phyloP scores from a whole-genome alignment of 2,113 vertebrate species.

The Heterocephalus glaber region DNA sequence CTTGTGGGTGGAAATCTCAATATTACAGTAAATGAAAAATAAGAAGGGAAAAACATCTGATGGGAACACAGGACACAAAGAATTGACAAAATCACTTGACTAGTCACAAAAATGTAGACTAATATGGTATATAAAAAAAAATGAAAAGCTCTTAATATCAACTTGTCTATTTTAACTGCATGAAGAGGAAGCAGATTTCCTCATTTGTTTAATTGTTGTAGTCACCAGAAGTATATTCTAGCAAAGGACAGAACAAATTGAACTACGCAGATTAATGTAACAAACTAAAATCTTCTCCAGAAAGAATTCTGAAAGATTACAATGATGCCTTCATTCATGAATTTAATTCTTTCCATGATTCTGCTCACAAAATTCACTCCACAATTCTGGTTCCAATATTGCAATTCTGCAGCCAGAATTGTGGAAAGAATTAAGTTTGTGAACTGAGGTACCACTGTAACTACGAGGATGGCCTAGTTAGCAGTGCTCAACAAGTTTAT shows the following conservation, averaged over 20 bases:
- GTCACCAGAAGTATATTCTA: not conserved
- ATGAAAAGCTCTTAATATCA: not conserved
- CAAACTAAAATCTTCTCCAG: not conserved
- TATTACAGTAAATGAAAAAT: slow-evolving; percentile 37
- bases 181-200: slow-evolving; percentile 16
- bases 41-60: slow-evolving; percentile 1
- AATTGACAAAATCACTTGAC: not conserved
- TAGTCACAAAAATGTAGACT: slow-evolving; percentile 39
- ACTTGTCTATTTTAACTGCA: not conserved
- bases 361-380: no score
- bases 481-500: not conserved
- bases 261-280: not conserved
- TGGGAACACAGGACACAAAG: slow-evolving; percentile 17
- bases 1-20: slow-evolving; percentile 29
- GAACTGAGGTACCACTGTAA: not conserved
- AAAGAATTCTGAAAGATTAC: not conserved
- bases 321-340: not conserved
- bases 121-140: not conserved
- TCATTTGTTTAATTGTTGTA: not conserved
- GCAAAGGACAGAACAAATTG: not conserved
- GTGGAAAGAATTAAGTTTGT: not conserved
- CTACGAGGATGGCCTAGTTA: not conserved
- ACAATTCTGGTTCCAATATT: not conserved
- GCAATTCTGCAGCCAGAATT: not conserved
- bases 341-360: not conserved